Evolutionary conservation across 2,113 vertebrate species (phyloP).

Genomic region (Gila orcuttii): DNA sequence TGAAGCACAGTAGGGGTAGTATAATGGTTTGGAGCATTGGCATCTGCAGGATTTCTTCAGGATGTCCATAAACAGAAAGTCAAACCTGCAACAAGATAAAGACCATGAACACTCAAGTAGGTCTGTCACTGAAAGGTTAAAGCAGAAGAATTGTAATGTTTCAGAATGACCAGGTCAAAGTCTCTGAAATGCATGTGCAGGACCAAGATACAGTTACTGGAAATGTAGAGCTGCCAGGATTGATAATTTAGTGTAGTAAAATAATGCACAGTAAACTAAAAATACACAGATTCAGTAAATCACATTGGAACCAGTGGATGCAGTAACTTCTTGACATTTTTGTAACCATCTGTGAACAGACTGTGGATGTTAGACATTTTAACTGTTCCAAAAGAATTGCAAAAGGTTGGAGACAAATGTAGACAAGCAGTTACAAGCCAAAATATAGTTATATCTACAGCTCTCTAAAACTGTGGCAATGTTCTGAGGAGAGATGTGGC

Average conservation of each 20-base stretch:
- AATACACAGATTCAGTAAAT: background rate
- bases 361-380: background rate
- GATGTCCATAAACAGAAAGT: background rate
- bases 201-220: background rate
- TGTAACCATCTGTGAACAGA: no score
- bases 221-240: background rate
- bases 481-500: background rate
- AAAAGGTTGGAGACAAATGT: background rate
- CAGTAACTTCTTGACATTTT: background rate
- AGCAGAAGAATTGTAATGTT: background rate
- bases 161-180: background rate
- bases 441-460: background rate
- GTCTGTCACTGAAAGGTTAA: background rate
- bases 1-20: background rate
- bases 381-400: background rate
- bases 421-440: background rate
- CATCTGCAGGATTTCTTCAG: background rate
- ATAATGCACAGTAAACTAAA: no score
- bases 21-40: background rate
- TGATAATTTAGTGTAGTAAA: background rate
- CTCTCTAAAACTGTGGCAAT: background rate
- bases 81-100: no score
- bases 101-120: background rate
- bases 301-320: background rate
- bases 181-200: background rate